Base-by-base conservation (phyloP, 2,113 vertebrate species). In the Lamprotornis superbus region DNA sequence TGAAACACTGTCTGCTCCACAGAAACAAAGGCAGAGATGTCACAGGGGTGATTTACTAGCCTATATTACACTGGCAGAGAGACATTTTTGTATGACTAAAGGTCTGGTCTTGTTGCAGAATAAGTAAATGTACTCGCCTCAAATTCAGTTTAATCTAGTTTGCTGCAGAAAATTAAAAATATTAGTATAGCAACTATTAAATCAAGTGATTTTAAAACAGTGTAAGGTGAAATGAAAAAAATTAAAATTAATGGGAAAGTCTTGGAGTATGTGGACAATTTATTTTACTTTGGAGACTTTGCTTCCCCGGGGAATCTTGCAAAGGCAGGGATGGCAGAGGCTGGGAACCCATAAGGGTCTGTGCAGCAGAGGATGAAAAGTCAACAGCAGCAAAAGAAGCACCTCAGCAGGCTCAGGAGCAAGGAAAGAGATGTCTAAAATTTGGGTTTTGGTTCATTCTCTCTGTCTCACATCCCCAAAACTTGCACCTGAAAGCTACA, bases 21-120 rank as follows among this genome's bases (percentile, higher is more conserved):
- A 87, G 77, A 95, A 97, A 91, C 76, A 97, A 97, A 95, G 80
- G 39, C 77, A 73, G 82, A 74, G 52, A 59, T 95, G 87, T 80
- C 95, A 92, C 31, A 92, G 74, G 47, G 39, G 82, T 96, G 86
- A 90, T 91, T 96, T 93, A 91, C 70, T 73, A 46, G 89, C 70
- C 92, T 75, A 19, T 71, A 65, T 93, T 87, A 69, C 83, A 40
- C 56, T 63, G 47, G 37, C 47, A 93, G n/a, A 39, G 49, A 83
- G 39, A 63, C 22, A 81, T 83, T 88, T 95, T 92, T 87, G 27
- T 37, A 35, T 37, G 37, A 93, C 20, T 85, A 21, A 94, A 89
- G 53, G 47, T 79, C 59, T 90, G 52, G 18, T 88, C 59, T 95
- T 81, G 44, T 37, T 89, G 63, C 27, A 93, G 25, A 82, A 67